These are phyloP conservation scores for Chloebia gouldiae DNA, from an alignment of 2,113 vertebrate genomes.

Conservation along the genomic window DNA sequence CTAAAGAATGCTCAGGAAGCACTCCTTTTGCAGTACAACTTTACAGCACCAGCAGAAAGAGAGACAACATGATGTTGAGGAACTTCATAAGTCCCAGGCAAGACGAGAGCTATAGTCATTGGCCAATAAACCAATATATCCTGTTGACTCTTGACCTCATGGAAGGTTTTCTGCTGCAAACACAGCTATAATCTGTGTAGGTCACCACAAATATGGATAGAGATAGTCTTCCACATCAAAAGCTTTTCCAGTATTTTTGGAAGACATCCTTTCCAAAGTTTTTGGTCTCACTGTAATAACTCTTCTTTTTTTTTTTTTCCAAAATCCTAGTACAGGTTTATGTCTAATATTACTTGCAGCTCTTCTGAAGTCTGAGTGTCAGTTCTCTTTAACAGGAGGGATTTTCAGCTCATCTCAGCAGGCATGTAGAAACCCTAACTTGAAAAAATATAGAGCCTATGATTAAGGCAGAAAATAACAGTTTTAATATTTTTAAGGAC, in stretches of 20 bases:
- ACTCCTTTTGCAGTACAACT: not conserved
- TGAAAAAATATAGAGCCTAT: not conserved
- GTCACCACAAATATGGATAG: not conserved
- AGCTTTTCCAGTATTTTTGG: not conserved
- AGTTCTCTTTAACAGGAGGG: not conserved
- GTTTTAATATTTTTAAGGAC: not conserved
- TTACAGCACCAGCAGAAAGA: not conserved
- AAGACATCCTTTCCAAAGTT: not conserved
- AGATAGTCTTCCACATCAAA: not conserved
- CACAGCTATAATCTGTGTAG: not conserved
- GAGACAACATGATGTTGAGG: not conserved
- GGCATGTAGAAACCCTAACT: not conserved
- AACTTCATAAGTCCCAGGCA: not conserved
- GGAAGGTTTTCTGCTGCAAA: not conserved
- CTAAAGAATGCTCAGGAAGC: not conserved
- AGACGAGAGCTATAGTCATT: not conserved
- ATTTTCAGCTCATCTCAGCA: not conserved
- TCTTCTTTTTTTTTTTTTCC: not conserved
- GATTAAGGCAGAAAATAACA: not conserved
- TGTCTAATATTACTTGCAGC: not conserved
- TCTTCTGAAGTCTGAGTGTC: not conserved
- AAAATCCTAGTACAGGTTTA: not conserved
- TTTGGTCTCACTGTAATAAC: not conserved
- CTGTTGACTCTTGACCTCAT: not conserved
- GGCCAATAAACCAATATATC: not conserved